These are phyloP conservation scores for Hippocampus barbouri DNA, from an alignment of 2,113 vertebrate species.

Conservation along the genomic window DNA sequence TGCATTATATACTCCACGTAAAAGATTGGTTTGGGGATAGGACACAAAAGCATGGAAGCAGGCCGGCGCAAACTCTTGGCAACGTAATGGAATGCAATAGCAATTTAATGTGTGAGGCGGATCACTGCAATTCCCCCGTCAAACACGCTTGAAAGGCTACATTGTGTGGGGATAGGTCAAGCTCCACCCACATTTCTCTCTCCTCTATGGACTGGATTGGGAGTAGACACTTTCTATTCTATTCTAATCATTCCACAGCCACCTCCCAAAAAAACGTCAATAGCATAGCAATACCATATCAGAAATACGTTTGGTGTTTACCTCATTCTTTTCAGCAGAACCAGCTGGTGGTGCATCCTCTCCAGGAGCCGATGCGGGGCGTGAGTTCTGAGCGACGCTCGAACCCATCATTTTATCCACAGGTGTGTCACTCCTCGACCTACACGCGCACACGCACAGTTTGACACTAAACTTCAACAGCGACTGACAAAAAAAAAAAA, in stretches of 20 bases:
- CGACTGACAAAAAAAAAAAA: too few relatives aligned
- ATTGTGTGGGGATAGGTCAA: constrained; percentile 17
- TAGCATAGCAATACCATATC: too few relatives aligned
- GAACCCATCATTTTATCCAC: constrained; percentile 83
- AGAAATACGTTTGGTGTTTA: constrained; percentile 44
- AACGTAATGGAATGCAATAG: background rate
- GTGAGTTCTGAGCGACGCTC: constrained; percentile 66
- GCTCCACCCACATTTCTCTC: background rate
- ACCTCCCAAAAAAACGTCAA: too few relatives aligned
- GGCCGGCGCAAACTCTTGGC: background rate
- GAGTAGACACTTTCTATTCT: too few relatives aligned
- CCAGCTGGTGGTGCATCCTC: constrained; percentile 68
- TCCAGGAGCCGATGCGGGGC: constrained; percentile 77
- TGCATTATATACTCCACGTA: background rate
- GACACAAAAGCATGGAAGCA: background rate
- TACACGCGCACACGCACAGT: constrained; percentile 25
- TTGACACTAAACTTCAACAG: background rate
- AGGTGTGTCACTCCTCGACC: constrained; percentile 87
- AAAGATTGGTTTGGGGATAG: background rate
- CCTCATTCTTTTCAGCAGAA: constrained; percentile 88
- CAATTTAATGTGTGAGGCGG: background rate
- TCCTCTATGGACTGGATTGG: background rate
- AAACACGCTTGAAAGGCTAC: constrained; percentile 19
- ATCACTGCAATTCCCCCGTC: background rate
- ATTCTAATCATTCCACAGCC: too few relatives aligned